A percentile compares a stretch with the other conserved stretches of the same genome.
Evolutionary conservation across 2,797 vertebrate genomes (phyloP).

Genomic region (Crenuchus spilurus): DNA sequence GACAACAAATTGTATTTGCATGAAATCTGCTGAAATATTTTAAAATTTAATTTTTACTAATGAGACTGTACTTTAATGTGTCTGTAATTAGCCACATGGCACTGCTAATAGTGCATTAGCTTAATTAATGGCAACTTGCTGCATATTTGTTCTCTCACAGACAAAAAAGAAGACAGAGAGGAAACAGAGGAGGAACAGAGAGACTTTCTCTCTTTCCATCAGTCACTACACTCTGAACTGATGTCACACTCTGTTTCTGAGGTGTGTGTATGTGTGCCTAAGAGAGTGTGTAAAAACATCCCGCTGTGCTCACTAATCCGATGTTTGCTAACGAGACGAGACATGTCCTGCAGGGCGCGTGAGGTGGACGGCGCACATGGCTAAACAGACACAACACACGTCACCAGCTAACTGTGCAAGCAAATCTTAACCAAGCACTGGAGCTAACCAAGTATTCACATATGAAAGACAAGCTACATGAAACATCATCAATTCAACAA

Average conservation of each 20-base stretch:
- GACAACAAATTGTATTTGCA: neutral
- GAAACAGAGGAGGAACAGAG: neutral
- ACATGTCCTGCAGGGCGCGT: constrained; percentile 6
- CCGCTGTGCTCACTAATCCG: constrained; percentile 31
- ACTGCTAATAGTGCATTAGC: neutral
- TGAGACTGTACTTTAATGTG: neutral
- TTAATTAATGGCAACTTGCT: neutral
- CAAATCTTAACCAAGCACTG: no score
- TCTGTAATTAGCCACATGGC: neutral
- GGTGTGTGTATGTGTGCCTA: constrained; percentile 12
- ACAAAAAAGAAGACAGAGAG: neutral
- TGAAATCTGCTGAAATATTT: neutral
- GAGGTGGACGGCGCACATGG: constrained; percentile 22
- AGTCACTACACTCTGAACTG: no score
- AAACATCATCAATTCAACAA: no score
- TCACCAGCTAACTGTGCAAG: no score
- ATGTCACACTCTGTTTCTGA: no score
- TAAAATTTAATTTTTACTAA: neutral
- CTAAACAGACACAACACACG: neutral
- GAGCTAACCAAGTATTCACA: no score
- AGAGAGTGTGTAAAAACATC: constrained; percentile 12
- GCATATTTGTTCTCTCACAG: neutral
- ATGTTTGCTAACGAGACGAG: constrained; percentile 28
- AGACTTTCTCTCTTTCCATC: no score
- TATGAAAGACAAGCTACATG: no score